Percentiles rank a stretch among this genome's conserved stretches.
phyloP scores from a whole-genome alignment of 2,888 invertebrate species.

The Elgonia sp. region DNA sequence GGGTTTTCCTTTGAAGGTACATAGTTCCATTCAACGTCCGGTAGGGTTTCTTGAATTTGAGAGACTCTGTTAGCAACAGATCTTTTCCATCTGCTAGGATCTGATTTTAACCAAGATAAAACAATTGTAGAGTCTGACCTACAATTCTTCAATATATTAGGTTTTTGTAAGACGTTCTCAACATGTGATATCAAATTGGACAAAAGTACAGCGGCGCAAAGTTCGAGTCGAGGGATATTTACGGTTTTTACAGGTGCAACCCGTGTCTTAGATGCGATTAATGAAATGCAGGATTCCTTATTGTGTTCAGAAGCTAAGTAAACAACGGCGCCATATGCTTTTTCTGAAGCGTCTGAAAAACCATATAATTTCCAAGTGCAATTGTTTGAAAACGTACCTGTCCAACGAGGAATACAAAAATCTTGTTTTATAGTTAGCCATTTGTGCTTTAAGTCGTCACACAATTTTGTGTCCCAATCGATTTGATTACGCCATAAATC shows the following conservation, averaged over 20 bases:
- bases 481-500: background rate
- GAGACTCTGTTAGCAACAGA: background rate
- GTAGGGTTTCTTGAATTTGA: background rate
- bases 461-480: background rate
- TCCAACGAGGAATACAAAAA: conserved; percentile 8
- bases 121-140: background rate
- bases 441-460: background rate
- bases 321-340: conserved; percentile 1
- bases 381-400: background rate
- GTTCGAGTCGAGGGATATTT: conserved; percentile 1
- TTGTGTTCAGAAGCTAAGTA: background rate
- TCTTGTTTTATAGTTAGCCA: background rate
- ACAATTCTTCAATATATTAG: too few relatives aligned
- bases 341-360: background rate
- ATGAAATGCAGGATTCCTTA: background rate
- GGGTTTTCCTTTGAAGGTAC: background rate
- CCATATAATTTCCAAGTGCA: conserved; percentile 4
- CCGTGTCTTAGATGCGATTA: background rate
- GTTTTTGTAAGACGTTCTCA: too few relatives aligned
- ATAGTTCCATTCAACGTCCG: background rate
- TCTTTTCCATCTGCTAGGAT: background rate
- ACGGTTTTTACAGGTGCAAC: background rate
- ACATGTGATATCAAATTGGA: conserved; percentile 1
- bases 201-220: conserved; percentile 3
- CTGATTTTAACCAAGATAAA: background rate